These are phyloP conservation scores for Scyliorhinus canicula DNA, from an alignment of 2,797 vertebrate genomes.

Conservation along the genomic window DNA sequence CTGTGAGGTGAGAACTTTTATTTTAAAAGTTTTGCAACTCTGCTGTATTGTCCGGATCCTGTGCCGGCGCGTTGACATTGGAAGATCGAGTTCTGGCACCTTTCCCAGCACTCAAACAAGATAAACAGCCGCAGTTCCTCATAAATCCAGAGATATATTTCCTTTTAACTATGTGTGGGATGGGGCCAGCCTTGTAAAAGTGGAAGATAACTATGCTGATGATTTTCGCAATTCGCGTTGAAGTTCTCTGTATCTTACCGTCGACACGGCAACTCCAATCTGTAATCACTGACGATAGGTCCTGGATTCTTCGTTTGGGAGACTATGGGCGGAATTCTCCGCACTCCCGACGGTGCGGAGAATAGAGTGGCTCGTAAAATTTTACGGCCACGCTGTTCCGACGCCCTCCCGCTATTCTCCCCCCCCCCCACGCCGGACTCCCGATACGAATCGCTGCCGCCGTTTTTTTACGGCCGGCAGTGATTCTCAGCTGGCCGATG, in stretches of 20 bases:
- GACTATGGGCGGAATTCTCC: no score
- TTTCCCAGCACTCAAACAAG: background rate
- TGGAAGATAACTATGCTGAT: background rate
- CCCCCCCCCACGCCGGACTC: no score
- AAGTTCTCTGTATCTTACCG: background rate
- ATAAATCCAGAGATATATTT: background rate
- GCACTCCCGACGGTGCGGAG: no score
- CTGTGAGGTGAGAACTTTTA: background rate
- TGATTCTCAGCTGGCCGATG: no score
- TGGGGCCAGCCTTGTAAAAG: background rate
- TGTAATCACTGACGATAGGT: no score
- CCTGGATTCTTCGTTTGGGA: no score
- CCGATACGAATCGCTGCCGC: no score
- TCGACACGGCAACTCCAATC: no score
- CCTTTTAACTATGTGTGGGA: background rate
- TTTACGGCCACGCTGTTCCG: no score
- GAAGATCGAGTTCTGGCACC: background rate
- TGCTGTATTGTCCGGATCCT: background rate
- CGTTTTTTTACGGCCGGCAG: no score
- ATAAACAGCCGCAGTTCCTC: background rate
- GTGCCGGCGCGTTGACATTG: background rate
- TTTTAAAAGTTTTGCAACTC: background rate
- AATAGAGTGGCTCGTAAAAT: no score
- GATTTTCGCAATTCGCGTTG: background rate
- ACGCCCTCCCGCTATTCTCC: no score